phyloP scores from a whole-genome alignment of 2,888 invertebrate species.

The Standfussiana lucernea region DNA sequence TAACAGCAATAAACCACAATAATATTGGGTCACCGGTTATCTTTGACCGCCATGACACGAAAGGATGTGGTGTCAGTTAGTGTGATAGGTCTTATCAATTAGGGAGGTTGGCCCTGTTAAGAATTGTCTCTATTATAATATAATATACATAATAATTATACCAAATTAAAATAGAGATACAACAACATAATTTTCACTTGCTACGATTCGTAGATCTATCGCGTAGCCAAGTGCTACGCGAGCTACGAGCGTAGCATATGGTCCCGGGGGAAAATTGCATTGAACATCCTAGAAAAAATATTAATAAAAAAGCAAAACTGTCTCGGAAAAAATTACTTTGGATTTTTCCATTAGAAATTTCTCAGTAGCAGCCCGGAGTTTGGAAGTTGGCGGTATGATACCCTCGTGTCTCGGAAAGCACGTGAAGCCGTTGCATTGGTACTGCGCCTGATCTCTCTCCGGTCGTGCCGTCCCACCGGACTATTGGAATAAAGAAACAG shows the following conservation, averaged over 20 bases:
- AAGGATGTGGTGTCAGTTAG: constrained; percentile 48
- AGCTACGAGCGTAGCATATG: constrained; percentile 20
- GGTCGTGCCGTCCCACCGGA: not conserved
- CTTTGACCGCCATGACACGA: constrained; percentile 34
- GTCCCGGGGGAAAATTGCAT: not conserved
- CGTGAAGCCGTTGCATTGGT: not conserved
- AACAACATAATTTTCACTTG: not conserved
- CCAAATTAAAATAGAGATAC: not conserved
- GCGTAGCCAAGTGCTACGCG: constrained; percentile 40
- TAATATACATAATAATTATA: no score
- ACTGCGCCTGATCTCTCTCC: not conserved
- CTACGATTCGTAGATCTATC: not conserved
- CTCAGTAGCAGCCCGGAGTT: not conserved
- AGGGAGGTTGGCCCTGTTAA: not conserved
- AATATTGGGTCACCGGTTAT: constrained; percentile 43
- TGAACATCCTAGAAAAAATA: not conserved
- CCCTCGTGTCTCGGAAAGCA: not conserved
- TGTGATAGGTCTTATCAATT: constrained; percentile 23
- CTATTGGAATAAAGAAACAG: not conserved
- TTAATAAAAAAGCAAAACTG: no score
- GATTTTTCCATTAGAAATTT: not conserved
- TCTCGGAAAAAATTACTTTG: no score
- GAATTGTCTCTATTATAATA: not conserved
- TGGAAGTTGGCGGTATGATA: not conserved
- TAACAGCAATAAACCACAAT: constrained; percentile 35